Percentiles rank a stretch among this genome's conserved stretches.
These are phyloP conservation scores for Entomyzon cyanotis DNA, from an alignment of 2,113 vertebrate genomes.

Conservation along the genomic window DNA sequence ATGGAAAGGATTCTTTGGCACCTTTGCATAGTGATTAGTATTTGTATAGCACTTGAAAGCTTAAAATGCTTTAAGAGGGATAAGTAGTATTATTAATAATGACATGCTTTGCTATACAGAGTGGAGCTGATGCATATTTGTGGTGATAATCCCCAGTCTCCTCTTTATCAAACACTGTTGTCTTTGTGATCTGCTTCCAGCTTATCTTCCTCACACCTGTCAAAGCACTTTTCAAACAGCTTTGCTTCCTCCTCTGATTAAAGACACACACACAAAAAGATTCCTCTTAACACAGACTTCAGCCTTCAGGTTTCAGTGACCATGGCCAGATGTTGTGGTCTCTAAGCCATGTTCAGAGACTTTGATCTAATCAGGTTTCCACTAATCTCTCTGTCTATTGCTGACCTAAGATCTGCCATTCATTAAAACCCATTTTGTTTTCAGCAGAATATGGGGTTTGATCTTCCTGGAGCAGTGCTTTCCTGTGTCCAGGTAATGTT, in stretches of 20 bases:
- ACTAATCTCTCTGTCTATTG: background rate
- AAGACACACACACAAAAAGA: background rate
- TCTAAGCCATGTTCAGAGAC: background rate
- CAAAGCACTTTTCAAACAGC: background rate
- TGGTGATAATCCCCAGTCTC: constrained; percentile 18
- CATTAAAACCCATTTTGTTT: background rate
- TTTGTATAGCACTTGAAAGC: constrained; percentile 34
- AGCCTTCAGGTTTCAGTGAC: background rate
- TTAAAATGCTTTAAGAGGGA: background rate
- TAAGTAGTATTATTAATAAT: constrained; percentile 22
- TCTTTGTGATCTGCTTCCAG: background rate
- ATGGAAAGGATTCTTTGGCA: constrained; percentile 27
- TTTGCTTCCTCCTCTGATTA: constrained; percentile 24
- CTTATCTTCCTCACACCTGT: background rate
- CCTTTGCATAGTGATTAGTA: constrained; percentile 10
- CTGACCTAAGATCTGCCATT: background rate
- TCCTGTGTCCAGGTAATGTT: background rate
- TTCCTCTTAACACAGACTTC: background rate
- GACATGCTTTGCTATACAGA: background rate
- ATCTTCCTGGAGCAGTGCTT: background rate
- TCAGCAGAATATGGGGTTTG: background rate
- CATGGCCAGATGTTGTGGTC: background rate
- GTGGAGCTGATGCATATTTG: background rate
- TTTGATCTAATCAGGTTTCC: background rate
- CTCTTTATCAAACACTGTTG: background rate